Conservation (phyloP, 2,113 vertebrate species). For the Gobio gobio region DNA sequence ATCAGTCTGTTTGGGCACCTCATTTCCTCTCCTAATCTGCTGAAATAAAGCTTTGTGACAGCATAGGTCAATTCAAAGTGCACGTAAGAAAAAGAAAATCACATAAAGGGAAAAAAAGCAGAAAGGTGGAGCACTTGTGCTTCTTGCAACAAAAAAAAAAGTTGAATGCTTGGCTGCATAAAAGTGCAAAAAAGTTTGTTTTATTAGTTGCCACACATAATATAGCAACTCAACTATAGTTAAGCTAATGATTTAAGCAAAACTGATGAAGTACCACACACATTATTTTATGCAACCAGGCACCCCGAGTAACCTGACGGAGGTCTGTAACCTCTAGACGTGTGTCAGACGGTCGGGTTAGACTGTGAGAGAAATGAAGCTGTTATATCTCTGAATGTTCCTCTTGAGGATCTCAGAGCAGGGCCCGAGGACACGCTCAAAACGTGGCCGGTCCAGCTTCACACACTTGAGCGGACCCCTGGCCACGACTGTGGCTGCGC, state of each 20-base stretch:
- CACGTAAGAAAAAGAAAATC: constrained; percentile 69
- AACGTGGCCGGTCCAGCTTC: constrained; percentile 94
- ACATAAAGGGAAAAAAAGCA: constrained; percentile 65
- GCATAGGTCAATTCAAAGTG: constrained; percentile 79
- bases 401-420: constrained; percentile 97
- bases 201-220: neutral
- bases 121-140: constrained; percentile 59
- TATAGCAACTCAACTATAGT: neutral
- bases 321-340: constrained; percentile 26
- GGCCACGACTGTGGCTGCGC: constrained; percentile 93
- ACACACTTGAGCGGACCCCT: constrained; percentile 93
- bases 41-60: constrained; percentile 80
- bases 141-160: constrained; percentile 5
- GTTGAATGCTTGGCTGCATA: constrained; percentile 6
- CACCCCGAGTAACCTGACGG: neutral
- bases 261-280: constrained; percentile 8
- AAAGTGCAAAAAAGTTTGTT: neutral
- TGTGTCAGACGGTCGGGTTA: constrained; percentile 70
- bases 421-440: constrained; percentile 93
- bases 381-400: constrained; percentile 98
- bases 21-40: constrained; percentile 28
- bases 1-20: constrained; percentile 24
- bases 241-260: neutral
- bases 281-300: constrained; percentile 38
- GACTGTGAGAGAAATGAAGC: constrained; percentile 96